Percentiles rank a stretch among this genome's conserved stretches.
phyloP scores from a whole-genome alignment of 1,140 invertebrate genomes.

The Dendrolimus kikuchii region DNA sequence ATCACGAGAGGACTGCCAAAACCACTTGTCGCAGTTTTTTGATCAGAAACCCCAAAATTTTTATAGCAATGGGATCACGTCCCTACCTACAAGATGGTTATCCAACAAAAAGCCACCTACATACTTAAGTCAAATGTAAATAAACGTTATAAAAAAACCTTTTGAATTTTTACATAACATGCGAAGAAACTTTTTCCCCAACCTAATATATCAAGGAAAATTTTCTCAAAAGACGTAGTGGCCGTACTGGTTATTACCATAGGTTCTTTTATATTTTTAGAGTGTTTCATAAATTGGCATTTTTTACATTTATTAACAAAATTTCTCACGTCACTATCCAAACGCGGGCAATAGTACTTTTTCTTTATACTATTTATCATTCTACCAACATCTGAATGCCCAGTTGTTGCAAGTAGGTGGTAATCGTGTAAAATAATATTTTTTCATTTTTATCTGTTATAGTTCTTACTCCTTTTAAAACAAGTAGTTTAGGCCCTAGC shows the following conservation, averaged over 20 bases:
- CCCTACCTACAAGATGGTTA: no score
- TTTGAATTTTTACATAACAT: no score
- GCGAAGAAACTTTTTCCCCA: no score
- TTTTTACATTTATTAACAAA: background rate
- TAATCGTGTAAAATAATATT: background rate
- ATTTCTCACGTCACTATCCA: constrained; percentile 1
- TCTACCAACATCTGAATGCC: background rate
- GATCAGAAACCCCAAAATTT: no score
- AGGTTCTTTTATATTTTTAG: background rate
- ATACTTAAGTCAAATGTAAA: no score
- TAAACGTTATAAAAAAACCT: no score
- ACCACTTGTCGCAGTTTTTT: no score
- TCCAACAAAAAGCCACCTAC: no score
- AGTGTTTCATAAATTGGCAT: constrained; percentile 3
- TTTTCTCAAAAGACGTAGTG: background rate
- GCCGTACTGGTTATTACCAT: constrained; percentile 3
- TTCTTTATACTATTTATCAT: constrained; percentile 4
- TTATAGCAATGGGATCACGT: no score
- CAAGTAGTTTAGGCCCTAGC: no score
- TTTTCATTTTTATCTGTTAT: constrained; percentile 1
- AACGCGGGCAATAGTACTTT: constrained; percentile 1
- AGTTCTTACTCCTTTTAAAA: constrained; percentile 1
- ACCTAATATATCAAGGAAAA: background rate
- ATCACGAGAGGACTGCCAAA: no score
- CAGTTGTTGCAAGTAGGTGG: background rate